Evolutionary conservation across 2,888 invertebrate genomes (phyloP).

Genomic region (Aquatica leii): DNA sequence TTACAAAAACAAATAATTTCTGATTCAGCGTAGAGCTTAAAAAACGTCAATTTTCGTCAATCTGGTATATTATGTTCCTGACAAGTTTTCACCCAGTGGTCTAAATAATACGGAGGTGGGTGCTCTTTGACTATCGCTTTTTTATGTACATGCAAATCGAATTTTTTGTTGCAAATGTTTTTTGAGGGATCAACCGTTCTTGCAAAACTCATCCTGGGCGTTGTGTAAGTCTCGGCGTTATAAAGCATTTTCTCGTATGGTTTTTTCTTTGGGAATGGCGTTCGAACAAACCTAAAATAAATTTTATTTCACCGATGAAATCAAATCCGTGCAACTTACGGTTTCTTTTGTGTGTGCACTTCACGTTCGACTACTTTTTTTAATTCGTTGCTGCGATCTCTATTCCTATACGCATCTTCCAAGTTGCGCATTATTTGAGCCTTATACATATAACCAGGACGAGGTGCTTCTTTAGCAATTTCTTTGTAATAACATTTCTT

Average conservation of each 20-base stretch:
- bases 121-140: constrained; percentile 25
- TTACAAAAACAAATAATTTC: too few relatives aligned
- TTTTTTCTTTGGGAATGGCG: constrained; percentile 20
- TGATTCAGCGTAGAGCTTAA: too few relatives aligned
- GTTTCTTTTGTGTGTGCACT: constrained; percentile 21
- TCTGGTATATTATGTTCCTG: constrained; percentile 38
- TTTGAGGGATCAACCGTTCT: constrained; percentile 36
- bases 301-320: not conserved
- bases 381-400: constrained; percentile 33
- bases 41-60: too few relatives aligned
- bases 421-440: constrained; percentile 24
- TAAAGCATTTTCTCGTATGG: constrained; percentile 22
- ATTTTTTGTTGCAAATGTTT: constrained; percentile 46
- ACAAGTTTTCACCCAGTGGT: constrained; percentile 51
- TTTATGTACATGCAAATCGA: constrained; percentile 45
- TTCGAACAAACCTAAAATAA: constrained; percentile 36
- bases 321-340: constrained; percentile 12
- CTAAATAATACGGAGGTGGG: constrained; percentile 49
- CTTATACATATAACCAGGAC: constrained; percentile 36
- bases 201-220: constrained; percentile 6
- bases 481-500: constrained; percentile 41
- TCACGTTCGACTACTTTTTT: constrained; percentile 17
- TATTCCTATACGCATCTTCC: constrained; percentile 42
- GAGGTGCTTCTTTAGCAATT: constrained; percentile 14
- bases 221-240: constrained; percentile 24